A percentile compares a stretch with the other conserved stretches of the same genome.
Evolutionary conservation across 2,113 vertebrate genomes (phyloP).

Genomic region (Cebidichthys violaceus): DNA sequence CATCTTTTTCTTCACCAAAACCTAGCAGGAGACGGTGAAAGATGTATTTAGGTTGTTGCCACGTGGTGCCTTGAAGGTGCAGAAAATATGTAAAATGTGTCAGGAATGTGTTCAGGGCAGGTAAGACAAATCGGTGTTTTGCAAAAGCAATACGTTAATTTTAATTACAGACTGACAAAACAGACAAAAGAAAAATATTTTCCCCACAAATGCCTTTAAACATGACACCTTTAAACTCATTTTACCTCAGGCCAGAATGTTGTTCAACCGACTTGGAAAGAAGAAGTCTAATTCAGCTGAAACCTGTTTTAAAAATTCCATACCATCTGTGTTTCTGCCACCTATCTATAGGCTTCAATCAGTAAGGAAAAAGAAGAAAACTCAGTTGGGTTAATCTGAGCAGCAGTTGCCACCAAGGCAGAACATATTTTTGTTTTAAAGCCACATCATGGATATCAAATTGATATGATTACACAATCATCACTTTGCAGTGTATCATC

Average conservation of each 20-base stretch:
- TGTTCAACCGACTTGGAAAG: slow-evolving; percentile 13
- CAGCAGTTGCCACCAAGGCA: not conserved
- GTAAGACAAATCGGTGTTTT: slow-evolving; percentile 4
- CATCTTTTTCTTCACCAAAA: slow-evolving; percentile 19
- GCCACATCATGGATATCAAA: slow-evolving; percentile 4
- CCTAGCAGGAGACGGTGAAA: not conserved
- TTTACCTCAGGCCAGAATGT: slow-evolving; percentile 39
- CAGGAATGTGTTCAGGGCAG: not conserved
- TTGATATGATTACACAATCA: slow-evolving; percentile 12
- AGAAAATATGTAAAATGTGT: slow-evolving; percentile 6
- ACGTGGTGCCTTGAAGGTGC: not conserved
- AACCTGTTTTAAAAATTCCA: not conserved
- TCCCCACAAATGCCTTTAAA: slow-evolving; percentile 1
- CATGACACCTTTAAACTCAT: slow-evolving; percentile 15
- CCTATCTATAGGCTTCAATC: not conserved
- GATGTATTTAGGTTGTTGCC: not conserved
- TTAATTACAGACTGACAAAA: slow-evolving; percentile 23
- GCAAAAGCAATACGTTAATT: not conserved
- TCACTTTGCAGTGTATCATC: not conserved
- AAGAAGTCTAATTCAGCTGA: not conserved
- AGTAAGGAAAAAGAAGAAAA: slow-evolving; percentile 1
- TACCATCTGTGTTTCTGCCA: slow-evolving; percentile 10
- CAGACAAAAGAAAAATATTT: slow-evolving; percentile 9
- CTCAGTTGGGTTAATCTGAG: not conserved
- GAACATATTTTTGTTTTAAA: not conserved